phyloP scores from a whole-genome alignment of 2,888 invertebrate species.

The Hypomecis punctinalis region DNA sequence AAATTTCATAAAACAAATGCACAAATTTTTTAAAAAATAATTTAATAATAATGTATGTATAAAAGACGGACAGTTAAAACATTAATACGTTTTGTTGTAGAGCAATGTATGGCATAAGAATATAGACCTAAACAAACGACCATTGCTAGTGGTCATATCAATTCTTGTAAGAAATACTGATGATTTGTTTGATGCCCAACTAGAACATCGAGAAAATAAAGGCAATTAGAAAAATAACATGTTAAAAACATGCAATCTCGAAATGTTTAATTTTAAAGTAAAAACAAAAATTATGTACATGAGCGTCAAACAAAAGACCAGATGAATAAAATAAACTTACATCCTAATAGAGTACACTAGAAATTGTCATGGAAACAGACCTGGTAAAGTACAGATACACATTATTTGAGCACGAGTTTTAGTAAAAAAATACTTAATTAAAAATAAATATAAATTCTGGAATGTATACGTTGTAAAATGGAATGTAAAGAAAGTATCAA shows the following conservation, averaged over 20 bases:
- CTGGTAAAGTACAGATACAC: slow-evolving; percentile 41
- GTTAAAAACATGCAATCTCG: too few relatives aligned
- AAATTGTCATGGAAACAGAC: slow-evolving; percentile 57
- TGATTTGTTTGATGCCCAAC: slow-evolving; percentile 20
- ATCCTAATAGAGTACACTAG: slow-evolving; percentile 42
- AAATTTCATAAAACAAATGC: slow-evolving; percentile 7
- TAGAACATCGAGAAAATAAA: background rate
- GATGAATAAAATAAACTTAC: slow-evolving; percentile 44
- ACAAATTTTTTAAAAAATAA: slow-evolving; percentile 16
- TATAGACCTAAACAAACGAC: slow-evolving; percentile 28
- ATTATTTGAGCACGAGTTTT: slow-evolving; percentile 55
- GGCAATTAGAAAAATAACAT: background rate
- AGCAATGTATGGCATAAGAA: slow-evolving; percentile 40
- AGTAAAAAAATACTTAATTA: slow-evolving; percentile 37
- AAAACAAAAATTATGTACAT: too few relatives aligned
- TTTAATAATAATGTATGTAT: slow-evolving; percentile 32
- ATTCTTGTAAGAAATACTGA: slow-evolving; percentile 9
- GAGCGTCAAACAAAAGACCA: slow-evolving; percentile 22
- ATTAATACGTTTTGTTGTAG: slow-evolving; percentile 33
- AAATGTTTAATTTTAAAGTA: too few relatives aligned
- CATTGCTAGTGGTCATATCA: slow-evolving; percentile 12
- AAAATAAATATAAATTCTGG: slow-evolving; percentile 42
- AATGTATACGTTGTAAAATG: slow-evolving; percentile 38
- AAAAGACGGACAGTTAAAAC: slow-evolving; percentile 52
- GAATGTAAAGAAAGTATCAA: slow-evolving; percentile 34